Conservation (phyloP, 2,113 vertebrate species). For the Onychostruthus taczanowskii region DNA sequence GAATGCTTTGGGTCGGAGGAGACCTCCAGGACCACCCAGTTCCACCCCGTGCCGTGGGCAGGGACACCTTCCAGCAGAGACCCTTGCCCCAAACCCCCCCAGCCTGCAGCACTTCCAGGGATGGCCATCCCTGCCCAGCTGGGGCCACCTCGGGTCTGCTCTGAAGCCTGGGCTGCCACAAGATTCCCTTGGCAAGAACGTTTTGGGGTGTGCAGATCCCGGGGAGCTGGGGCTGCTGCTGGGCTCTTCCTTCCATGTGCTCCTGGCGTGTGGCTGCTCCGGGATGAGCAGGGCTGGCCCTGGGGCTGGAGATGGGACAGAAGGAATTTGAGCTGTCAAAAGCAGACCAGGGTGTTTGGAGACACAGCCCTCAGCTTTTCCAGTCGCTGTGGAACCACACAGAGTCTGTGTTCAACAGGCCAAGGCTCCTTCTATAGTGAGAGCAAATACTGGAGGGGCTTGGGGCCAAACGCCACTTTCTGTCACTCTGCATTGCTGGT, state of each 20-base stretch:
- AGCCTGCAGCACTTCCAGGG: background rate
- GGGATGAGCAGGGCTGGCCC: constrained; percentile 69
- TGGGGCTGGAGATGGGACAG: background rate
- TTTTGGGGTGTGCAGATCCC: constrained; percentile 62
- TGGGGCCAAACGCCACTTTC: background rate
- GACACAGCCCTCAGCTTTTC: background rate
- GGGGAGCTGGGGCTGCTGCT: constrained; percentile 49
- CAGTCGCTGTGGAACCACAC: background rate
- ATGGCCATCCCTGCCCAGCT: background rate
- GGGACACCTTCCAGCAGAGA: background rate
- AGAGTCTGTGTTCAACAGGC: background rate
- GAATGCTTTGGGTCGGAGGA: background rate
- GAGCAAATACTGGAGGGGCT: constrained; percentile 10
- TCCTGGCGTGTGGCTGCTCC: constrained; percentile 70
- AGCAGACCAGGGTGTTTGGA: background rate
- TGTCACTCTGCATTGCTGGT: background rate
- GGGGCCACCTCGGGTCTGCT: background rate
- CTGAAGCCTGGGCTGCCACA: background rate
- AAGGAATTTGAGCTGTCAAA: background rate
- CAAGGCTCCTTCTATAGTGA: constrained; percentile 40
- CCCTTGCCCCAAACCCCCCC: background rate
- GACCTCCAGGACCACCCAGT: background rate
- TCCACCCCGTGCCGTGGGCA: fast-evolving
- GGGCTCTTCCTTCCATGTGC: constrained; percentile 62
- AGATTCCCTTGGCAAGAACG: constrained; percentile 44